Conservation (phyloP, 2,888 invertebrate genomes). For the Hypomecis atomaria region DNA sequence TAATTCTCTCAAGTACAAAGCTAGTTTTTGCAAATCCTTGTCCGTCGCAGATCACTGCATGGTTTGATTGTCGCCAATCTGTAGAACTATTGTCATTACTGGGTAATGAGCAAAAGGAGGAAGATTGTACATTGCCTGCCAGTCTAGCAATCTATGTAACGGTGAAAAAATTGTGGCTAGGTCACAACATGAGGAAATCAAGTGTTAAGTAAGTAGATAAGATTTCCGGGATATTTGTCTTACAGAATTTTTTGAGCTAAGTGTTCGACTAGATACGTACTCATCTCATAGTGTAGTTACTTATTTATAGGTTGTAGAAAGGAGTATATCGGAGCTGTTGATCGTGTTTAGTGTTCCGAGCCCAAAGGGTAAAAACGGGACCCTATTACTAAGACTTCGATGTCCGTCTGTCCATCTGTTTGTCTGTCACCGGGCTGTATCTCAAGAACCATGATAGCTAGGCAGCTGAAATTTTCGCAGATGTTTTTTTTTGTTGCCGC, state of each 20-base stretch:
- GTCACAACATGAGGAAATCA: conserved; percentile 4
- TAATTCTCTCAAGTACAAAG: conserved; percentile 40
- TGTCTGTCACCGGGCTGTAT: no score
- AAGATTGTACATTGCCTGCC: conserved; percentile 46
- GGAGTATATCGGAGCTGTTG: no score
- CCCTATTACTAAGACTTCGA: no score
- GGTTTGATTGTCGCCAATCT: conserved; percentile 61
- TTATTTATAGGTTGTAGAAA: no score
- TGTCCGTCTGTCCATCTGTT: no score
- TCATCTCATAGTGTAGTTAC: no score
- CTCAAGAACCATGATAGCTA: no score
- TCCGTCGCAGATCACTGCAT: conserved; percentile 65
- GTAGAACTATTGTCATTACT: conserved; percentile 50
- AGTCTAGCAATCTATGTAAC: conserved; percentile 1
- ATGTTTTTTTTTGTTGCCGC: no score
- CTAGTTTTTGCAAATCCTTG: conserved; percentile 76
- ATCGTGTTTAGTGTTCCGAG: no score
- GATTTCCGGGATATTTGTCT: conserved; percentile 4
- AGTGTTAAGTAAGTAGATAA: background rate
- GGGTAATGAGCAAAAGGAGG: conserved; percentile 62
- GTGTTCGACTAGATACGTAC: no score
- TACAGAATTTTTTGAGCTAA: background rate
- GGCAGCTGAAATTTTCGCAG: no score
- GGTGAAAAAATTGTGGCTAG: conserved; percentile 13
- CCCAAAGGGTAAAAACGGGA: no score